Evolutionary conservation across 2,888 invertebrate species (phyloP).

Genomic region (Clitarchus hookeri): DNA sequence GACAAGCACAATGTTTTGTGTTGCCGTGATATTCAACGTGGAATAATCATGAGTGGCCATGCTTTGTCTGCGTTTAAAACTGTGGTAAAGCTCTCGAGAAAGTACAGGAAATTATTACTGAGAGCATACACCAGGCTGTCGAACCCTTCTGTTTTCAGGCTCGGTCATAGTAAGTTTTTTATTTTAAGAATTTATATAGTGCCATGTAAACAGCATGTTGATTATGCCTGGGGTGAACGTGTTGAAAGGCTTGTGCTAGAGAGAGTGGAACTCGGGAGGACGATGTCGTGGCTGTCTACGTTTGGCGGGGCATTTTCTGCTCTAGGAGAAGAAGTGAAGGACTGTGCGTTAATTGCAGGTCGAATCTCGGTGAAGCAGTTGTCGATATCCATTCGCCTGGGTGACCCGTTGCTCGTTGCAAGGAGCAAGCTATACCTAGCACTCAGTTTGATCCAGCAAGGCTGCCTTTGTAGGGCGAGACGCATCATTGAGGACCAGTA

Average conservation of each 20-base stretch:
- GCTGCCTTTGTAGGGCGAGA: slow-evolving; percentile 66
- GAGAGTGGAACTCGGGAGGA: slow-evolving; percentile 76
- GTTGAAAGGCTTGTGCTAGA: slow-evolving; percentile 61
- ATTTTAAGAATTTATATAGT: background rate
- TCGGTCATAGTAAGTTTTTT: background rate
- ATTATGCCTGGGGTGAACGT: slow-evolving; percentile 55
- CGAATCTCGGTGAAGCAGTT: slow-evolving; percentile 85
- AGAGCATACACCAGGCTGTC: background rate
- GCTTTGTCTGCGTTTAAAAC: background rate
- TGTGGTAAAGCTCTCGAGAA: background rate
- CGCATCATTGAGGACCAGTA: slow-evolving; percentile 63
- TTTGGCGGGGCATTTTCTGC: slow-evolving; percentile 96
- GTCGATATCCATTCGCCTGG: slow-evolving; percentile 75
- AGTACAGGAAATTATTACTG: slow-evolving; percentile 4
- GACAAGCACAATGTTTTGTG: background rate
- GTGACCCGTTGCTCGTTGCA: slow-evolving; percentile 79
- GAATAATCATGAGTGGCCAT: background rate
- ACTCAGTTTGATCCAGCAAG: slow-evolving; percentile 84
- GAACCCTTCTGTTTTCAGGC: background rate
- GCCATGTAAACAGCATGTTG: background rate
- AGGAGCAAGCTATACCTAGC: slow-evolving; percentile 87
- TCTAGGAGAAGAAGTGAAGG: slow-evolving; percentile 82
- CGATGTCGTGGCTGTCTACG: slow-evolving; percentile 94
- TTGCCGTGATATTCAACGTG: background rate
- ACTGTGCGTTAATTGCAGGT: slow-evolving; percentile 86